Evolutionary conservation across 2,797 vertebrate species (phyloP).

Genomic region (Momotus momota): DNA sequence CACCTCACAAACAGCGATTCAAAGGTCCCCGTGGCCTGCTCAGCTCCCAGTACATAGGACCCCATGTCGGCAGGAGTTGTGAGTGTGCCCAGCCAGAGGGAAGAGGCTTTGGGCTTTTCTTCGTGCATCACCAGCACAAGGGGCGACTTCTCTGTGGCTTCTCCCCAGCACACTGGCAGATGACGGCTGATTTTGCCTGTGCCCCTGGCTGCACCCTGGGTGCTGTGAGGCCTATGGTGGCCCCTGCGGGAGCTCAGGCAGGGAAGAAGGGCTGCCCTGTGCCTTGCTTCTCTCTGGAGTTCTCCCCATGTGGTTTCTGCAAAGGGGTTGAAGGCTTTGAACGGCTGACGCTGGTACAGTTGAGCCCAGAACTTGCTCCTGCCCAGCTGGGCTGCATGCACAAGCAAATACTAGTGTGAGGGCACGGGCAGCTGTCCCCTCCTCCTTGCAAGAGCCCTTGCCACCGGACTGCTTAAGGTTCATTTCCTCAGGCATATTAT

Average conservation of each 20-base stretch:
- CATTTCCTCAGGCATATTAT: background rate
- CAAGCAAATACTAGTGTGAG: background rate
- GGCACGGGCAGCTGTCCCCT: background rate
- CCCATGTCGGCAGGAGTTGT: fast-evolving
- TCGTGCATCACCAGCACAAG: background rate
- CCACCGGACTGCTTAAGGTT: background rate
- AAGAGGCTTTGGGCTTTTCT: background rate
- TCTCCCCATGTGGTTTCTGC: background rate
- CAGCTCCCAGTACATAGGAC: background rate
- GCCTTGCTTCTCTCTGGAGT: background rate
- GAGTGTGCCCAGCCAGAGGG: background rate
- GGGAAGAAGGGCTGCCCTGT: background rate
- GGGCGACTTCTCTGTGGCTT: background rate
- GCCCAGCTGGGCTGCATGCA: background rate
- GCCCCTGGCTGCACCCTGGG: background rate
- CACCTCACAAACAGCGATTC: background rate
- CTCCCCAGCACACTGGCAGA: background rate
- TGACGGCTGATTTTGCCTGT: background rate
- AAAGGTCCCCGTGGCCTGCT: background rate
- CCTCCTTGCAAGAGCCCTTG: background rate
- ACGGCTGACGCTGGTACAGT: background rate
- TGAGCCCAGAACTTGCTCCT: background rate
- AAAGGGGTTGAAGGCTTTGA: background rate
- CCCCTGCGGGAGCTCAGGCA: background rate
- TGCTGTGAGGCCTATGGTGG: background rate